Evolutionary conservation across 2,113 vertebrate species (phyloP), one percentile per base, ranked within the genome.

Genomic region (Syngnathus scovelli): DNA sequence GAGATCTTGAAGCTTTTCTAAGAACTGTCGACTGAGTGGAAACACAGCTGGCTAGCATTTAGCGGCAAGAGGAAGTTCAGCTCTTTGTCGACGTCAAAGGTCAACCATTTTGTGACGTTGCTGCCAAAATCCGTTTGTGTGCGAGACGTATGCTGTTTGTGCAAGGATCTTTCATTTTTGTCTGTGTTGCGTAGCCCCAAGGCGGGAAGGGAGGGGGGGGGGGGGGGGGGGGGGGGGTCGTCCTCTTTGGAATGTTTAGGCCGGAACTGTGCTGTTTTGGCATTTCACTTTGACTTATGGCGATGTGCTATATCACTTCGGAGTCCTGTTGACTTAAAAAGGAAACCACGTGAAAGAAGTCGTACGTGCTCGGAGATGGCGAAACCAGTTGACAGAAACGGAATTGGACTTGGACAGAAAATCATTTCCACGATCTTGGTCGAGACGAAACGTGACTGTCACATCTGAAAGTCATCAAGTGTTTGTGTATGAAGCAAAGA

Each of bases 251-350:
- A 83, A 82, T 73, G 71, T 86, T 86, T 83, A 59, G 41, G 68
- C 66, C 64, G 36, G 71, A 72, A 71, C 60, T 60, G 4, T 2
- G 15, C 68, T 77, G 70, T 70, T 90, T 83, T 78, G 77, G 79
- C 77, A 68, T 82, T 78, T 62, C 3, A 8, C 77, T 66, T 74
- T 83, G 74, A 86, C 71, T 72, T 80, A 78, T 78, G 69, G 65
- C 52, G 49, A 41, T 71, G 63, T 43, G 69, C 65, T 79, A 72
- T 84, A 68, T 78, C 75, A 78, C 80, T 76, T n/a, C 74, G 67
- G 70, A 82, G 79, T 83, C 74, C 68, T 84, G 78, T 79, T 86
- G 84, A 82, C 77, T 86, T 85, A 80, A 84, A 85, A 87, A 81
- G 81, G 75, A 80, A 80, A 72, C 52, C 1, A 39, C 49, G 68